Percentiles rank a stretch among this genome's conserved stretches.
phyloP scores from a whole-genome alignment of 2,797 vertebrate species.

The Semaprochilodus insignis region DNA sequence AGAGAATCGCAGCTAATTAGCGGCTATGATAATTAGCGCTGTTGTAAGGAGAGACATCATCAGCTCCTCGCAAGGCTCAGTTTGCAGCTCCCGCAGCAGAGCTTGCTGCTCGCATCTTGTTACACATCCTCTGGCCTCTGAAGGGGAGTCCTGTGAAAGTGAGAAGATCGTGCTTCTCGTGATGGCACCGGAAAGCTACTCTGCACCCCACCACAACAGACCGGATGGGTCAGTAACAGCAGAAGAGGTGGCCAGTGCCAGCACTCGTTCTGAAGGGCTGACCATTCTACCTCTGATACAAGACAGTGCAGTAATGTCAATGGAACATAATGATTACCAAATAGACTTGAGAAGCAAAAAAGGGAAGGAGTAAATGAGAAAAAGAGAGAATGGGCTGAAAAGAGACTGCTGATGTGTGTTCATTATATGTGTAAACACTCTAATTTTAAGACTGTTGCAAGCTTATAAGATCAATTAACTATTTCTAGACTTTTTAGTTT shows the following conservation, averaged over 20 bases:
- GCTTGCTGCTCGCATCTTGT: slow-evolving; percentile 29
- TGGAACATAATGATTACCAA: neutral
- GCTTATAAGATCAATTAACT: no score
- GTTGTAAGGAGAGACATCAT: slow-evolving; percentile 70
- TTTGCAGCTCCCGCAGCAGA: slow-evolving; percentile 55
- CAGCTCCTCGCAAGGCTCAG: slow-evolving; percentile 57
- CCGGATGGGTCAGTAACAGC: neutral
- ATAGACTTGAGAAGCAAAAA: neutral
- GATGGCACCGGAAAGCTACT: neutral
- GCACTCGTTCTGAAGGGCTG: neutral
- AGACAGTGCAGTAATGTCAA: slow-evolving; percentile 52
- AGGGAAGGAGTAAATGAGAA: neutral
- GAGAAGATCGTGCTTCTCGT: neutral
- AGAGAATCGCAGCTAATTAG: slow-evolving; percentile 81
- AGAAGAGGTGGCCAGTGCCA: neutral
- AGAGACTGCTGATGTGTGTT: no score
- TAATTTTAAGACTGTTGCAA: no score
- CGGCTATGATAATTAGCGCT: slow-evolving; percentile 74
- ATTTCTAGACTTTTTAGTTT: no score
- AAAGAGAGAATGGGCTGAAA: no score
- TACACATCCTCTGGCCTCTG: slow-evolving; percentile 53
- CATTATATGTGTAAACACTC: no score
- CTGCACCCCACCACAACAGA: neutral
- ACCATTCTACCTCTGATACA: slow-evolving; percentile 24
- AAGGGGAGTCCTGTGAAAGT: slow-evolving; percentile 37